Percentiles rank a stretch among this genome's conserved stretches.
phyloP scores from a whole-genome alignment of 2,113 vertebrate genomes.

The Proteles cristata region DNA sequence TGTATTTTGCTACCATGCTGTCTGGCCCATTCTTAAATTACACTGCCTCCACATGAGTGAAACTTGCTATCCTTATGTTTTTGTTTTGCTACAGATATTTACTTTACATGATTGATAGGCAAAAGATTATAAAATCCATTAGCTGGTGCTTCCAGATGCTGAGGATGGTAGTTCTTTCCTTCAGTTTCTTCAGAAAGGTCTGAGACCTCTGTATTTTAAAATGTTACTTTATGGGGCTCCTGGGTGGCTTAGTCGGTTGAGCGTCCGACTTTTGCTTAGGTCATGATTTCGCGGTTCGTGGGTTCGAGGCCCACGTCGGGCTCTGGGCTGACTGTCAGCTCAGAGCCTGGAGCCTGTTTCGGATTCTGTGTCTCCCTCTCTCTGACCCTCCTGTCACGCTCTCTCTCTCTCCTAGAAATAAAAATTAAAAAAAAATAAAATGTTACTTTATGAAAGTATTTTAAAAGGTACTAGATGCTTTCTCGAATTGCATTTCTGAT shows the following conservation, averaged over 20 bases:
- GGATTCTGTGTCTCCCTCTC: no score
- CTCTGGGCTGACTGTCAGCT: no score
- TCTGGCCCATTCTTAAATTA: slow-evolving; percentile 52
- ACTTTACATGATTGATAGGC: background rate
- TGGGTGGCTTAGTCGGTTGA: no score
- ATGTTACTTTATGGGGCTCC: background rate
- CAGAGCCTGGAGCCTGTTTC: no score
- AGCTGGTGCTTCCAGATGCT: background rate
- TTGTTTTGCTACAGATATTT: background rate
- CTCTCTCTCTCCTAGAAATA: no score
- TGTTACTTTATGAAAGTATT: background rate
- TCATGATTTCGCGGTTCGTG: no score
- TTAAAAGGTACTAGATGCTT: slow-evolving; percentile 3
- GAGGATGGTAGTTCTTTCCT: background rate
- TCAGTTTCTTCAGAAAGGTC: slow-evolving; percentile 38
- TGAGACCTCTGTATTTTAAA: background rate
- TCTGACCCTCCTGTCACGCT: no score
- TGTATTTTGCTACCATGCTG: background rate
- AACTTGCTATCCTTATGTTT: background rate
- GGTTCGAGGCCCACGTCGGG: no score
- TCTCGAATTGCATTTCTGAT: slow-evolving; percentile 33
- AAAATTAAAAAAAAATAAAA: background rate
- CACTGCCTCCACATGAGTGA: background rate
- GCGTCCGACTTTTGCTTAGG: no score
- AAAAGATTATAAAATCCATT: background rate